Base-by-base conservation (phyloP, 2,113 vertebrate genomes). In the Corythaixoides concolor region DNA sequence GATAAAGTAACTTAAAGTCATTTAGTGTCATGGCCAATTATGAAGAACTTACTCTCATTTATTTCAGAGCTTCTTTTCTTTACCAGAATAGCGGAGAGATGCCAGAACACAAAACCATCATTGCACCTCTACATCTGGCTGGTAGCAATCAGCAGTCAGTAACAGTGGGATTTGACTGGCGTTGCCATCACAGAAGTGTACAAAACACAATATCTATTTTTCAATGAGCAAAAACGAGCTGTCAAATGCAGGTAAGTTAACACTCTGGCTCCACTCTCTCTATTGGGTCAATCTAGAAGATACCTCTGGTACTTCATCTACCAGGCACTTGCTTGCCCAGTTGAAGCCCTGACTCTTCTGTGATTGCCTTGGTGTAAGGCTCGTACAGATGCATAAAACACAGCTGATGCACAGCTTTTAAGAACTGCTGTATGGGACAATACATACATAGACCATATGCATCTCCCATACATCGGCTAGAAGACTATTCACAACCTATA, bases 221-320 rank as follows among this genome's bases (percentile, higher is more conserved):
- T 24, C 43, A 78, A 0, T 20, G 15, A 63, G n/a, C 33, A 64
- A 70, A 86, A 55, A 7, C 0, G 3, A 74, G 35, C 60, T 74
- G 39, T 20, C 45, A 74, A 58, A 82, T 14, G 22, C 35, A 50
- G 0, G 0, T 24, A 33, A 15, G n/a, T 55, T 2, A 1, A 68
- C 49, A 26, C 17, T 28, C 41, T 35, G 37, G 12, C 28, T 84
- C 41, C 21, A 16, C 39, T 27, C 12, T 41, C 47, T 69, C 60
- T 45, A 0, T 10, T n/a, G 55, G 21, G 33, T 32, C 45, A 33
- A 30, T 24, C 26, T 15, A 37, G 45, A 64, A 73, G 13, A 59
- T 7, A 24, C 5, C 39, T 6, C 14, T 26, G 21, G 32, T 12
- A 41, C n/a, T n/a, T 43, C 1, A 33, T 6, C 35, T 35, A 32